These are phyloP conservation scores for Poecilia velifera DNA, from an alignment of 2,797 vertebrate genomes.

Conservation along the genomic window DNA sequence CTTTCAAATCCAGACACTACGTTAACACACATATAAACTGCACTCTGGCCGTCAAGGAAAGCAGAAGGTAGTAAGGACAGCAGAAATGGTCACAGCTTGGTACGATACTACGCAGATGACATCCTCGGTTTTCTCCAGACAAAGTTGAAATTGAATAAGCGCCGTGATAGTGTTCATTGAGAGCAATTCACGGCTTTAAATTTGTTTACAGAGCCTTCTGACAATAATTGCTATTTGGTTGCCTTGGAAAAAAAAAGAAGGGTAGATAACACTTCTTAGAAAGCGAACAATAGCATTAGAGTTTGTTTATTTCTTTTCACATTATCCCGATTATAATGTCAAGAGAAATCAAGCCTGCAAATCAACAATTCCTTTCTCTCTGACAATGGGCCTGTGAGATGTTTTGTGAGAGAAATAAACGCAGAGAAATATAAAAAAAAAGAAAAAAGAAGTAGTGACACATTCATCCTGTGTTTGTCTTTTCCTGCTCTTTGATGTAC, in stretches of 20 bases:
- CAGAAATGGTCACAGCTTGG: conserved; percentile 28
- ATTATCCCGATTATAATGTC: conserved; percentile 63
- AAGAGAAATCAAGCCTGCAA: conserved; percentile 47
- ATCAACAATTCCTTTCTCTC: conserved; percentile 45
- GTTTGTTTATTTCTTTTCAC: conserved; percentile 57
- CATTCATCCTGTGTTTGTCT: conserved; percentile 17
- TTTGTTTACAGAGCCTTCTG: conserved; percentile 41
- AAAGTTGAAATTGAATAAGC: conserved; percentile 38
- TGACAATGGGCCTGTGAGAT: conserved; percentile 47
- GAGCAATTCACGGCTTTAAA: conserved; percentile 17
- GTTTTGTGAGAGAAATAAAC: conserved; percentile 45
- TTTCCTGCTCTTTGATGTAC: conserved; percentile 36
- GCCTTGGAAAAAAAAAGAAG: conserved; percentile 29
- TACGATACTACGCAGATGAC: conserved; percentile 21
- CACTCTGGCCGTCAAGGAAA: conserved; percentile 10
- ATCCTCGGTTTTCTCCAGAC: conserved; percentile 34
- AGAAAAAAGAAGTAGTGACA: conserved; percentile 28
- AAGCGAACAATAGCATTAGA: conserved; percentile 52
- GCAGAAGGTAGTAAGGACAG: neutral
- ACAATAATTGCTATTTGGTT: conserved; percentile 35
- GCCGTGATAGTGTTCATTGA: conserved; percentile 31
- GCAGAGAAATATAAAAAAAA: conserved; percentile 41
- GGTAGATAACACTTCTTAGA: conserved; percentile 41
- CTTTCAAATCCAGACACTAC: conserved; percentile 37
- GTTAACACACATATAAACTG: conserved; percentile 24